These are phyloP conservation scores for Myrmophylax atrothorax DNA, from an alignment of 2,113 vertebrate species.

Conservation along the genomic window DNA sequence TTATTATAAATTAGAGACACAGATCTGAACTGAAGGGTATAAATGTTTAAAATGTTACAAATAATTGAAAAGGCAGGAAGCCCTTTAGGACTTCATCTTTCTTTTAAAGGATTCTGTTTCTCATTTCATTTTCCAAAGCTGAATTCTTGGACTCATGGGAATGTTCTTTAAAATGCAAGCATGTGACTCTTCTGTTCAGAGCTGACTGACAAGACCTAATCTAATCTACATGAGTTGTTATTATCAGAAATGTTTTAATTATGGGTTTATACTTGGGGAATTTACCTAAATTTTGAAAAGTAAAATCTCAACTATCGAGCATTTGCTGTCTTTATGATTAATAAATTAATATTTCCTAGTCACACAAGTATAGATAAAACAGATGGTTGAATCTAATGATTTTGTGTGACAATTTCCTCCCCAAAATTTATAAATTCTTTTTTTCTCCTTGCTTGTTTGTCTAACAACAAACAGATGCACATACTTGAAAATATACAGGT, in stretches of 20 bases:
- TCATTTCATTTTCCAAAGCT: conserved; percentile 26
- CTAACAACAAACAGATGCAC: background rate
- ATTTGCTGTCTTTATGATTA: background rate
- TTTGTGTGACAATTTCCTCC: background rate
- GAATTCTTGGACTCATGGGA: background rate
- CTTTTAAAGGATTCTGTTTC: background rate
- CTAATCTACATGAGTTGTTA: background rate
- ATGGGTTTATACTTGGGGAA: background rate
- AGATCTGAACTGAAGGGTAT: conserved; percentile 18
- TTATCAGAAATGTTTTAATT: background rate
- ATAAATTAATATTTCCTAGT: background rate
- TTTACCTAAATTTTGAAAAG: background rate
- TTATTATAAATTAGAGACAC: conserved; percentile 54
- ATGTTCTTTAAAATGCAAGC: background rate
- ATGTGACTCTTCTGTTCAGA: background rate
- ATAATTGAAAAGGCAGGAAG: conserved; percentile 47
- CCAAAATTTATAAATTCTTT: background rate
- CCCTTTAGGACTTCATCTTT: background rate
- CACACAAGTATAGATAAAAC: background rate
- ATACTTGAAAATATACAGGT: background rate
- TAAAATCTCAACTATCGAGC: background rate
- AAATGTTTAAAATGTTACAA: conserved; percentile 55
- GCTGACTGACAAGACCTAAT: background rate
- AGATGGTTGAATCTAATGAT: background rate
- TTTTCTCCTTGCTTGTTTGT: background rate